Percentiles rank a stretch among this genome's conserved stretches.
These are phyloP conservation scores for Bufo bufo DNA, from an alignment of 2,113 vertebrate species.

Conservation along the genomic window DNA sequence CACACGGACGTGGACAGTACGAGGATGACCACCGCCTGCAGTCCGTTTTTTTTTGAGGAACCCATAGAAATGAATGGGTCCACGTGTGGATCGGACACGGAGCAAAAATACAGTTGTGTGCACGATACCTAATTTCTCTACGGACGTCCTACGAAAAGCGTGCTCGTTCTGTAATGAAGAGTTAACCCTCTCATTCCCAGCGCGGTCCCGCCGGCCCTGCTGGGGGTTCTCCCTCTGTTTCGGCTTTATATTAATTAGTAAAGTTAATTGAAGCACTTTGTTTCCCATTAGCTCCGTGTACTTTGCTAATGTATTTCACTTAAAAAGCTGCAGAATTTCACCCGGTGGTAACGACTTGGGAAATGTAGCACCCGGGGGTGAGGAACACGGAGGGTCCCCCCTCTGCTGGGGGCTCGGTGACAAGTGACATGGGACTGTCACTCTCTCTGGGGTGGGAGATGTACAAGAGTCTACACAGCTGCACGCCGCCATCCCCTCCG, in stretches of 20 bases:
- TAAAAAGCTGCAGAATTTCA: constrained; percentile 76
- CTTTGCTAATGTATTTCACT: constrained; percentile 76
- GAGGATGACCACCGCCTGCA: too few relatives aligned
- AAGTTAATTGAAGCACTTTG: constrained; percentile 70
- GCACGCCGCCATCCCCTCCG: not conserved
- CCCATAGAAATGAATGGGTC: too few relatives aligned
- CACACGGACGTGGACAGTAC: too few relatives aligned
- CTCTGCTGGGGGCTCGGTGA: not conserved
- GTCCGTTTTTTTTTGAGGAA: too few relatives aligned
- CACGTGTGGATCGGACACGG: too few relatives aligned
- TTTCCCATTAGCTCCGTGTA: constrained; percentile 80
- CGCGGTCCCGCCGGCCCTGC: not conserved
- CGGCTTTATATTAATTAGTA: constrained; percentile 60
- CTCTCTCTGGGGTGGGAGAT: not conserved
- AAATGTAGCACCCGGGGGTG: constrained; percentile 76
- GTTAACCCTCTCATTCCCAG: not conserved
- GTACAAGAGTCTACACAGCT: constrained; percentile 39
- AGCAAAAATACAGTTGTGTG: too few relatives aligned
- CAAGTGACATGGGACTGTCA: constrained; percentile 29
- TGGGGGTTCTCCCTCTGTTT: not conserved
- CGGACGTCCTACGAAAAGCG: too few relatives aligned
- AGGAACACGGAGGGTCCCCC: constrained; percentile 4
- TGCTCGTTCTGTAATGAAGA: not conserved
- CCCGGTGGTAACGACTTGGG: constrained; percentile 76
- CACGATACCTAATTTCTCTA: too few relatives aligned